Evolutionary conservation across 2,888 invertebrate species (phyloP).

Genomic region (Iphiclides podalirius): DNA sequence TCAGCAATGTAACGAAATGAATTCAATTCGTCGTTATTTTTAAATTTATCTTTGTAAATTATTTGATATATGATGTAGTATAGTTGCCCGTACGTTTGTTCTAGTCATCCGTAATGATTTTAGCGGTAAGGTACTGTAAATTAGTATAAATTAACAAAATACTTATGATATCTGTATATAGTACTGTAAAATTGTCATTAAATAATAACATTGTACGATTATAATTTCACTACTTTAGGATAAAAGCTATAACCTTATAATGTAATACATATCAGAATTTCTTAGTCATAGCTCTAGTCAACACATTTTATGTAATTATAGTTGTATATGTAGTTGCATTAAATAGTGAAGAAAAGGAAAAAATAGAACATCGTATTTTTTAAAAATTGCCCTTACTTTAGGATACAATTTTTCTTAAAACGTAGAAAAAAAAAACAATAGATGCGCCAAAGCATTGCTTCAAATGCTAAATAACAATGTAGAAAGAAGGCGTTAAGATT

Average conservation of each 20-base stretch:
- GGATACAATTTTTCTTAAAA: no score
- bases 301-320: slow-evolving; percentile 12
- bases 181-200: neutral
- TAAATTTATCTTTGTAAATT: no score
- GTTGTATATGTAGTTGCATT: slow-evolving; percentile 18
- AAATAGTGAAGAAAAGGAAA: slow-evolving; percentile 9
- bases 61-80: no score
- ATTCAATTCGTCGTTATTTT: slow-evolving; percentile 51
- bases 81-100: no score
- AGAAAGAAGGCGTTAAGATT: no score
- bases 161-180: slow-evolving; percentile 7
- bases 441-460: no score
- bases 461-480: no score
- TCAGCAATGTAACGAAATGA: slow-evolving; percentile 46
- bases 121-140: no score
- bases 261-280: slow-evolving; percentile 35
- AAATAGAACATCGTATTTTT: neutral
- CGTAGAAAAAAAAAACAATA: no score
- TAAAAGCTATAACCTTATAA: slow-evolving; percentile 6
- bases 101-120: no score
- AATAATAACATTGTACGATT: neutral
- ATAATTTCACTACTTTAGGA: slow-evolving; percentile 5
- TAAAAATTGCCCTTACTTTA: no score
- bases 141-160: no score
- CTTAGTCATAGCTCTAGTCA: slow-evolving; percentile 16